These are phyloP conservation scores for Diadema setosum DNA, from an alignment of 35 echinoderm and acorn worm species.

Conservation along the genomic window DNA sequence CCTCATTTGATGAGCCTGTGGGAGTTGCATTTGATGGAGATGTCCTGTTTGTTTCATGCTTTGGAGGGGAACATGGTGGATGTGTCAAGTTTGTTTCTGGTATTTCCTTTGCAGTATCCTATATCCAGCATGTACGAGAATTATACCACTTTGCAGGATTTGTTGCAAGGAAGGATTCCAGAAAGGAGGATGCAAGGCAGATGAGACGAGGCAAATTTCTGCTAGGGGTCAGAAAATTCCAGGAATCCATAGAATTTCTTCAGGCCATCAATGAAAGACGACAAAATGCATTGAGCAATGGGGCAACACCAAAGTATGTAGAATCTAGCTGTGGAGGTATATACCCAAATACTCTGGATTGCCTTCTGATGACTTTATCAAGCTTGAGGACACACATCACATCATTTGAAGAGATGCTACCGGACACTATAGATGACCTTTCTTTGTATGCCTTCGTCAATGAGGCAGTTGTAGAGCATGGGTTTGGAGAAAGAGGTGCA, in stretches of 20 bases:
- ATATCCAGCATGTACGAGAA: background rate
- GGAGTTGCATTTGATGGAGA: background rate
- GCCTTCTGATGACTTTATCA: background rate
- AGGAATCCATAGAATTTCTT: background rate
- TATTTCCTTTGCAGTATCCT: background rate
- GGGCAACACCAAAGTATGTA: background rate
- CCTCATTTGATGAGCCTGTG: background rate
- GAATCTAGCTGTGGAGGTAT: background rate
- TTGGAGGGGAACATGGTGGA: background rate
- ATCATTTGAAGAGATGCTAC: background rate
- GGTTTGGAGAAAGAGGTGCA: background rate
- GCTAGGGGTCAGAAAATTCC: background rate
- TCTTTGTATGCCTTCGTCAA: background rate
- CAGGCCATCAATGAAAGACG: background rate
- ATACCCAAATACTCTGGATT: background rate
- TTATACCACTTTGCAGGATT: background rate
- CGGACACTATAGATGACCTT: background rate
- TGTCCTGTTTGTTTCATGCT: background rate
- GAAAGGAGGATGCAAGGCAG: background rate
- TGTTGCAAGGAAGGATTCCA: background rate
- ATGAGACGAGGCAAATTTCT: background rate
- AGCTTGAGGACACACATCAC: background rate
- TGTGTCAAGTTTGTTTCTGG: background rate
- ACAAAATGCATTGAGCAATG: background rate
- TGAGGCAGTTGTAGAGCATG: background rate